Evolutionary conservation across 2,888 invertebrate genomes (phyloP), one percentile per base, ranked within the genome.

Genomic region (Pterobdella sp.): DNA sequence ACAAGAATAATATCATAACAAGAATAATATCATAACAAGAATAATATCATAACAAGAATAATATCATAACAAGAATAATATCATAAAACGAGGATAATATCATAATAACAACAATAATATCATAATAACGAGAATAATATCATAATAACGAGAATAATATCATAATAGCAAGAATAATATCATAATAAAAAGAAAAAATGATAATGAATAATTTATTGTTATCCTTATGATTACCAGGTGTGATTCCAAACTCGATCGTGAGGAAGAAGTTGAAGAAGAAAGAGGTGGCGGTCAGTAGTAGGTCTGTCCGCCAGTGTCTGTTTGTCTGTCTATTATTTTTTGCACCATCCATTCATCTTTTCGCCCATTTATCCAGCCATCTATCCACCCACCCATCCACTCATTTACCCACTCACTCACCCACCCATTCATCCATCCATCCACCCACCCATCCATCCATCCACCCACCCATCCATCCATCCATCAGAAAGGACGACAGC

Each of bases 211-310:
- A 14, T 18, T 49, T 49, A 18, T 14, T 49, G 14, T 49, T 18
- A 49, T 49, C n/a, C 52, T 49, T n/a, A 64, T n/a, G 26, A 14
- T n/a, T 64, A n/a, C 67, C 70, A 70, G 70, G 70, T 3, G 14
- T 42, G 26, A 70, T 70, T 32, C 70, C 70, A 2, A 70, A 70
- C 34, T 70, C 70, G 0, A 56, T 70, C 2, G 42, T 70, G 31
- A 49, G 32, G 34, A 70, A 70, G 32, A 70, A n/a, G 42, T 70
- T 70, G 70, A 49, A 49, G 52, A n/a, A n/a, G n/a, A n/a, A n/a
- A n/a, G n/a, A n/a, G n/a, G n/a, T n/a, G n/a, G n/a, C n/a, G n/a
- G n/a, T n/a, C n/a, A n/a, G n/a, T n/a, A n/a, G n/a, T n/a, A 42
- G 49, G 22, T 22, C 49, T 42, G 7, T 42, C 10, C 49, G 7